Evolutionary conservation across 2,888 invertebrate species (phyloP).

Genomic region (Cyrtodaria siliqua): DNA sequence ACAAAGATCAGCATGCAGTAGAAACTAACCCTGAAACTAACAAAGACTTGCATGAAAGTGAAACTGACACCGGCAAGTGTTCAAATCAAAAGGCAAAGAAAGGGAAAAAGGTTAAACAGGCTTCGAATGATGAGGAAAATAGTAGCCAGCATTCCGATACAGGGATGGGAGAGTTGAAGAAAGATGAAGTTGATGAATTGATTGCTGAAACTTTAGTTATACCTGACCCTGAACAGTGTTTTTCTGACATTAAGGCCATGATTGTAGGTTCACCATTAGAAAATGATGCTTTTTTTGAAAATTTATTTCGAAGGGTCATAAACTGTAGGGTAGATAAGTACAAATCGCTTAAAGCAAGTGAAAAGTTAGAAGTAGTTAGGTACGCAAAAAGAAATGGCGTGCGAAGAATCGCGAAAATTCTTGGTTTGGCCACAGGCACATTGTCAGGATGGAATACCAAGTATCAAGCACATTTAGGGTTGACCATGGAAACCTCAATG

Average conservation of each 20-base stretch:
- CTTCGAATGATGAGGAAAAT: not conserved
- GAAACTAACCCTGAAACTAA: not conserved
- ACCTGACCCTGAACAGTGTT: slow-evolving; percentile 52
- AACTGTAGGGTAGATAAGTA: slow-evolving; percentile 51
- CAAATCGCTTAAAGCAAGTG: slow-evolving; percentile 54
- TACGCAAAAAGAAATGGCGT: slow-evolving; percentile 59
- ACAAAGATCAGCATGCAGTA: too few relatives aligned
- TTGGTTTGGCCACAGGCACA: slow-evolving; percentile 61
- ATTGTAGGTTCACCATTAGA: slow-evolving; percentile 41
- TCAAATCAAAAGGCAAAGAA: not conserved
- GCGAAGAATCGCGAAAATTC: slow-evolving; percentile 52
- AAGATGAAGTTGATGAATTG: slow-evolving; percentile 51
- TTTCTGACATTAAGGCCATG: slow-evolving; percentile 43
- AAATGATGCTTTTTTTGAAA: slow-evolving; percentile 46
- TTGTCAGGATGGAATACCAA: slow-evolving; percentile 61
- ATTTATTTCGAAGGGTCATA: slow-evolving; percentile 50
- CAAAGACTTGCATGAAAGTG: not conserved
- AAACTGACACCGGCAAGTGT: not conserved
- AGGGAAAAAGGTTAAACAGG: not conserved
- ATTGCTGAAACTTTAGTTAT: slow-evolving; percentile 45
- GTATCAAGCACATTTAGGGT: slow-evolving; percentile 42
- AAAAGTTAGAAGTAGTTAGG: slow-evolving; percentile 57
- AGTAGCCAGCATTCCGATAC: not conserved
- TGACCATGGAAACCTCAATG: slow-evolving; percentile 11
- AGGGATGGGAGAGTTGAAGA: not conserved